These are phyloP conservation scores for Centruroides vittatus DNA, from an alignment of 1,140 invertebrate species.

Conservation along the genomic window DNA sequence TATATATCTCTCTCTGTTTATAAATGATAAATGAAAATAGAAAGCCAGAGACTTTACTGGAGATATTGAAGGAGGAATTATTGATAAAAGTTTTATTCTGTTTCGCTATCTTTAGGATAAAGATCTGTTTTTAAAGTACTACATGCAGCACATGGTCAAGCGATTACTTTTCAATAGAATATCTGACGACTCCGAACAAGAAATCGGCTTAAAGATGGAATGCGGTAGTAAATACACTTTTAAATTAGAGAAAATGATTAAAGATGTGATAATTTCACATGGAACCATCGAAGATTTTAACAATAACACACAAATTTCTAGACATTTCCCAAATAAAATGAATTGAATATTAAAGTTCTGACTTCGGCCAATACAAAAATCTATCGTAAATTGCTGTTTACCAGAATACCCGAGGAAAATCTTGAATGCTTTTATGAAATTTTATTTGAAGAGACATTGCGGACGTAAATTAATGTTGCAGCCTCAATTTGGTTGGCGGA, in stretches of 20 bases:
- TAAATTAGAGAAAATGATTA: slow-evolving; percentile 99
- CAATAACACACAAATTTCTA: slow-evolving; percentile 36
- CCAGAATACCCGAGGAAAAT: slow-evolving; percentile 73
- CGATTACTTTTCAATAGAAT: slow-evolving; percentile 89
- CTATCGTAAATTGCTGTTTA: slow-evolving; percentile 78
- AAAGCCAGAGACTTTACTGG: slow-evolving; percentile 88
- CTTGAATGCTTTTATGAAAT: slow-evolving; percentile 89
- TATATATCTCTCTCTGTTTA: slow-evolving; percentile 96
- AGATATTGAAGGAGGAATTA: slow-evolving; percentile 88
- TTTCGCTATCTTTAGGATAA: slow-evolving; percentile 98
- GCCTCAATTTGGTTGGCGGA: slow-evolving; percentile 93
- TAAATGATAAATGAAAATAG: slow-evolving; percentile 98
- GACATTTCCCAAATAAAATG: slow-evolving; percentile 45
- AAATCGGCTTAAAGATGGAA: slow-evolving; percentile 99
- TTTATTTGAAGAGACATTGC: slow-evolving; percentile 95
- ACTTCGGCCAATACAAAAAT: slow-evolving; percentile 95
- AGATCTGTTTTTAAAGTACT: slow-evolving; percentile 98
- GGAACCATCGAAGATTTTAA: slow-evolving; percentile 98
- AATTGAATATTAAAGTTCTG: slow-evolving; percentile 87
- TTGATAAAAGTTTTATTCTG: slow-evolving; percentile 98
- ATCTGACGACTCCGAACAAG: slow-evolving; percentile 99
- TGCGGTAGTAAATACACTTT: slow-evolving; percentile 99
- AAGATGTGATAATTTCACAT: slow-evolving; percentile 97
- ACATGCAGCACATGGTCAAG: slow-evolving; percentile 97
- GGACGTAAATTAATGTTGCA: slow-evolving; percentile 92